Evolutionary conservation across 2,797 vertebrate genomes (phyloP).

Genomic region (Streptopelia turtur): DNA sequence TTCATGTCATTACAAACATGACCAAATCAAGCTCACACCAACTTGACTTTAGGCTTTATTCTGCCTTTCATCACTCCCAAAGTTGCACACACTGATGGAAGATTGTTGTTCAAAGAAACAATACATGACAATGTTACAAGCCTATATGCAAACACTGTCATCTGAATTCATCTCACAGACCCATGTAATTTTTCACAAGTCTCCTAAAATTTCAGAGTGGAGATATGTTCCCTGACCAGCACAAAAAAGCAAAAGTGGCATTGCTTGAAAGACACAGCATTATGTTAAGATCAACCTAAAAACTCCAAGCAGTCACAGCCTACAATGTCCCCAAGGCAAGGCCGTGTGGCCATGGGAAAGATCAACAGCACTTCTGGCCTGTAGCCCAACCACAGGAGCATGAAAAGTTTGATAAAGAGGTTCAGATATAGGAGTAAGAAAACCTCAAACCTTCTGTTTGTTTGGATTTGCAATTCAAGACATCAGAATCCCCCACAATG

Average conservation of each 20-base stretch:
- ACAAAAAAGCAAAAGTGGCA: background rate
- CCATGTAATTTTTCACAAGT: background rate
- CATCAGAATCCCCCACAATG: background rate
- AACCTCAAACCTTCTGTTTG: background rate
- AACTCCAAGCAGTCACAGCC: background rate
- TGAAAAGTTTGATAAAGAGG: fast-evolving
- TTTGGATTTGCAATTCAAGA: background rate
- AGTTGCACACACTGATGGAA: background rate
- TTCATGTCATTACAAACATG: background rate
- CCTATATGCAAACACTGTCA: background rate
- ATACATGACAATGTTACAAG: background rate
- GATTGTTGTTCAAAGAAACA: background rate
- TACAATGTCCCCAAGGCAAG: background rate
- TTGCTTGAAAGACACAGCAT: background rate
- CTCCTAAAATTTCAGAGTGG: background rate
- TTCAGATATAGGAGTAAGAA: background rate
- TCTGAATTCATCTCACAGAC: background rate
- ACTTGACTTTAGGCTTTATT: background rate
- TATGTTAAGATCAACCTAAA: background rate
- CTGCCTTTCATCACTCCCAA: background rate
- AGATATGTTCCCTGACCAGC: background rate
- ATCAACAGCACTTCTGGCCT: background rate
- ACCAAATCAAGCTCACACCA: background rate
- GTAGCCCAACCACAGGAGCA: background rate
- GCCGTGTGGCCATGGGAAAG: fast-evolving